Conservation (phyloP, 2,797 vertebrate genomes). For the Scolopax rusticola region DNA sequence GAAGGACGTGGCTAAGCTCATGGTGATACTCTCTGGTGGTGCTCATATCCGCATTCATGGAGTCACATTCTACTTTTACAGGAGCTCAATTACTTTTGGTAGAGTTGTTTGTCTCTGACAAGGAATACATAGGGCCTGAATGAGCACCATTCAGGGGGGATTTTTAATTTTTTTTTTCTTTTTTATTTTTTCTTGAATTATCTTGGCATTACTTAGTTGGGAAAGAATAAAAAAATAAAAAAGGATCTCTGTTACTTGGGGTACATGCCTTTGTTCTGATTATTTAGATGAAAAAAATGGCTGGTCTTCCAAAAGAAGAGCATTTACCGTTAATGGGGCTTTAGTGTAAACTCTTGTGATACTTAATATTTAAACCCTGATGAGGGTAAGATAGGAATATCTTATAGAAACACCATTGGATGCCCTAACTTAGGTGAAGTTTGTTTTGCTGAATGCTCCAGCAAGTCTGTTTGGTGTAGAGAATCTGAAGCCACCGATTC, state of each 20-base stretch:
- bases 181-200: background rate
- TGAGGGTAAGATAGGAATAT: background rate
- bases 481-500: background rate
- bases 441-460: background rate
- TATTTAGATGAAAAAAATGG: slow-evolving; percentile 2
- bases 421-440: background rate
- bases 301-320: background rate
- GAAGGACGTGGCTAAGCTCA: background rate
- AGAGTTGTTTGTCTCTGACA: background rate
- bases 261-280: background rate
- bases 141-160: background rate
- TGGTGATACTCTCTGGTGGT: background rate
- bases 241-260: background rate
- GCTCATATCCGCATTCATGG: background rate
- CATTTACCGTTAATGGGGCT: background rate
- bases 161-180: background rate
- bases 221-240: background rate
- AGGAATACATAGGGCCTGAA: background rate
- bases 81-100: background rate
- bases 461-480: background rate
- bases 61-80: background rate
- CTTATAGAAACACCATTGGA: background rate
- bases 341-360: background rate
- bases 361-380: background rate
- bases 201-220: background rate